Evolutionary conservation across 2,797 vertebrate genomes (phyloP).

Genomic region (Sebastes nivosus): DNA sequence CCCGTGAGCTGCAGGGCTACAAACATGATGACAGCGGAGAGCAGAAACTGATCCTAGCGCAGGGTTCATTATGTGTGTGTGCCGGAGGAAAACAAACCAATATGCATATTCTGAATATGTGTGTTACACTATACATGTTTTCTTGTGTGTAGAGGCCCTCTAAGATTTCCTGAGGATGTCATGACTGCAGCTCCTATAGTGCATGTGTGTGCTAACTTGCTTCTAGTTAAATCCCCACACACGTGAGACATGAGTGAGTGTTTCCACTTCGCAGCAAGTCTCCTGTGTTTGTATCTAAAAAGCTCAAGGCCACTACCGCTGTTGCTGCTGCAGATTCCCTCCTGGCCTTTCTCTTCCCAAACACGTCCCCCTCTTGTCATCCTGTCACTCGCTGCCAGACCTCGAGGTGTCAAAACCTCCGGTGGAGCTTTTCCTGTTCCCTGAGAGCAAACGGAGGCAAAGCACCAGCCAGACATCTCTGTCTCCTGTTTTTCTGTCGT

Average conservation of each 20-base stretch:
- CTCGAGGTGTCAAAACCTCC: conserved; percentile 9
- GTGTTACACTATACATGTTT: background rate
- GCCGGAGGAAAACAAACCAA: background rate
- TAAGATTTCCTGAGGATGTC: background rate
- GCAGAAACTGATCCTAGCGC: background rate
- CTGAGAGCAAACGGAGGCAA: conserved; percentile 22
- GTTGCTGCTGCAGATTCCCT: background rate
- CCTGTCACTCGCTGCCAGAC: conserved; percentile 10
- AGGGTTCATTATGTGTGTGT: background rate
- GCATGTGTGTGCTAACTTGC: background rate
- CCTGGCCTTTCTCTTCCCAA: conserved; percentile 2
- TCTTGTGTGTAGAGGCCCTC: background rate
- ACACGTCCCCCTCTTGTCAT: conserved; percentile 22
- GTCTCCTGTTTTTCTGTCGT: conserved; percentile 44
- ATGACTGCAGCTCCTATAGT: background rate
- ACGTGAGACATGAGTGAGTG: conserved; percentile 19
- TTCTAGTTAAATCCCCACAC: background rate
- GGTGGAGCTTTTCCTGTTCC: conserved; percentile 4
- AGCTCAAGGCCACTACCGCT: conserved; percentile 20
- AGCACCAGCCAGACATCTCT: conserved; percentile 11
- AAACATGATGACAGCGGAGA: background rate
- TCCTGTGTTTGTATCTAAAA: conserved; percentile 24
- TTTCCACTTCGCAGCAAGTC: background rate
- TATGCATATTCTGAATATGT: background rate
- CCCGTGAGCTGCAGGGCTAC: background rate